Base-by-base conservation (phyloP, 2,888 invertebrate genomes). In the Papilio protenor region DNA sequence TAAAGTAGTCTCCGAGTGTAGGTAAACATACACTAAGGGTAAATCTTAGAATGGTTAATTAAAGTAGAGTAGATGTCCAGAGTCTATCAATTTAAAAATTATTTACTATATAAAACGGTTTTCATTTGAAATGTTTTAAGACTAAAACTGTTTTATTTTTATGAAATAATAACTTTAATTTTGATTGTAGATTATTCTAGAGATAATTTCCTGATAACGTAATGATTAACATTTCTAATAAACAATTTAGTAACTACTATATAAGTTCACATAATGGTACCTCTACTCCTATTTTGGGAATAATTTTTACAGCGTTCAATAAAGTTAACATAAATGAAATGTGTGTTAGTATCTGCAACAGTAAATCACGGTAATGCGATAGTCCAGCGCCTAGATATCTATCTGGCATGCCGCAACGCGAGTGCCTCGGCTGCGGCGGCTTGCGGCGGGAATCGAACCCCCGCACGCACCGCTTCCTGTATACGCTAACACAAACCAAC, bases 301-400 rank as follows among this genome's bases (percentile, higher is more conserved):
- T 23, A 45, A 40, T 45, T 45, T 3, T n/a, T 66, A 66, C 12
- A 21, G 45, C 33, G 14, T 40, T 33, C 2, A 27, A 45, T 45
- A 33, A 66, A 45, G 6, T 1, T 11, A n/a, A 0, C 40, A 45
- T 66, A 66, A 21, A 40, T 21, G 12, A 3, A 45, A 45, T 71
- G 21, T 14, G 1, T 23, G 23, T 23, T 49, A 23, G 23, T 71
- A 23, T 71, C 23, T 71, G 71, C 33, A 55, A 55, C 76, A 49
- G 72, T 64, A 76, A 76, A 71, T 73, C 72, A 77, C 77, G n/a
- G 77, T 23, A 72, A 77, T 40, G 23, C 64, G 77, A 77, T 73
- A 77, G 33, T 52, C 49, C 8, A 57, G 6, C 23, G 72, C 72
- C 61, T 27, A 74, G 77, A 77, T 77, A 77, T 77, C 70, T 57